These are phyloP conservation scores for Ctenopoma multispine DNA, from an alignment of 2,797 vertebrate species.

Conservation along the genomic window DNA sequence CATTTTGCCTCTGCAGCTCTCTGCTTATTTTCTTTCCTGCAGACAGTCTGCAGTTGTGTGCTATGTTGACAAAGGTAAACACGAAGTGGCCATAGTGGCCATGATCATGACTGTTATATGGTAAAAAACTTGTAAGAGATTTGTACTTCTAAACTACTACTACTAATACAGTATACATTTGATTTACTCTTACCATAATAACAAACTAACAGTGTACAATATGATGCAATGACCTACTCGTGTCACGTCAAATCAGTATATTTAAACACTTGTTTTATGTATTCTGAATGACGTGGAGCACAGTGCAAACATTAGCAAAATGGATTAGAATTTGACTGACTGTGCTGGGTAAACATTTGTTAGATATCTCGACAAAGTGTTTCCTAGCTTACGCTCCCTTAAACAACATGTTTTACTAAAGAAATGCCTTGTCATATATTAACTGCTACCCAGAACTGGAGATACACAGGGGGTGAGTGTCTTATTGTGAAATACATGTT, in stretches of 20 bases:
- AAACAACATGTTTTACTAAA: neutral
- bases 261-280: slow-evolving; percentile 1
- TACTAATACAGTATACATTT: too few species aligned
- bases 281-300: neutral
- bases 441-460: neutral
- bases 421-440: slow-evolving; percentile 16
- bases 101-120: too few species aligned
- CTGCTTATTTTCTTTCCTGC: slow-evolving; percentile 37
- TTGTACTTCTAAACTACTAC: too few species aligned
- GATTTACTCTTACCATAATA: too few species aligned
- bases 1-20: slow-evolving; percentile 16
- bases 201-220: neutral
- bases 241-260: slow-evolving; percentile 4
- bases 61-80: slow-evolving; percentile 59
- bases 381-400: neutral
- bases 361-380: slow-evolving; percentile 19
- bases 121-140: too few species aligned
- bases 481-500: neutral
- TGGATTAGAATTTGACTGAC: slow-evolving; percentile 45
- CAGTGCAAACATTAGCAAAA: slow-evolving; percentile 51
- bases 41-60: slow-evolving; percentile 44
- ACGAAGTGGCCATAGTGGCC: too few species aligned
- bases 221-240: too few species aligned
- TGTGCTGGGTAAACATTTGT: slow-evolving; percentile 40
- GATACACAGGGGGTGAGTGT: neutral